phyloP scores from a whole-genome alignment of 2,797 vertebrate species.

The Amblyraja radiata region DNA sequence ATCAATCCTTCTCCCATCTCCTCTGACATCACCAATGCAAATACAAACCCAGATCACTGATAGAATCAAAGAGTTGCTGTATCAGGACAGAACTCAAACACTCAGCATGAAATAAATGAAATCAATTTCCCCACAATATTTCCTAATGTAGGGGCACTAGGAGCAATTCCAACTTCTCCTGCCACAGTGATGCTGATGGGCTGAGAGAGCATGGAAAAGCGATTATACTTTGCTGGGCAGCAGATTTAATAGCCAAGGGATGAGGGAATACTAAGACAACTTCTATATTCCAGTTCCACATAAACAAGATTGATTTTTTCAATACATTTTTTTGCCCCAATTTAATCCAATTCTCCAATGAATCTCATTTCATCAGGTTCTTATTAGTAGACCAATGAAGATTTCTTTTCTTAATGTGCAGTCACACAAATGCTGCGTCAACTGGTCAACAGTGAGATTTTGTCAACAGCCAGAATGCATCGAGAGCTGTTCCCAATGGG shows the following conservation, averaged over 20 bases:
- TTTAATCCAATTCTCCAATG: not conserved
- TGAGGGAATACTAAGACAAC: not conserved
- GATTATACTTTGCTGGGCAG: not conserved
- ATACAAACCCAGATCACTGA: not conserved
- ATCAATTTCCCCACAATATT: too few relatives aligned
- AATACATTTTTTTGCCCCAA: not conserved
- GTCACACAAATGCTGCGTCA: not conserved
- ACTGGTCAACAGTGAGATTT: slow-evolving; percentile 29
- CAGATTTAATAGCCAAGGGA: not conserved
- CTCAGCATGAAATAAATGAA: not conserved
- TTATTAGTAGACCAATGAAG: not conserved
- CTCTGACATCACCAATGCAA: not conserved
- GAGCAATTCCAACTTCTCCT: not conserved
- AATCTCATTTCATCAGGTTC: not conserved
- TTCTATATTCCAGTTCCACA: not conserved
- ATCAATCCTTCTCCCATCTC: not conserved
- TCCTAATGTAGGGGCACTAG: not conserved
- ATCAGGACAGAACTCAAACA: not conserved
- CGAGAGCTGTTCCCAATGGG: slow-evolving; percentile 29
- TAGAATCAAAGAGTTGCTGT: not conserved
- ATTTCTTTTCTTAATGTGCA: not conserved
- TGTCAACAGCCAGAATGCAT: slow-evolving; percentile 28
- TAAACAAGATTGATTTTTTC: not conserved
- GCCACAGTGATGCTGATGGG: not conserved
- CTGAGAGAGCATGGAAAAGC: not conserved